Conservation (phyloP, 1,140 invertebrate genomes). For the Anoplolepis gracilipes region DNA sequence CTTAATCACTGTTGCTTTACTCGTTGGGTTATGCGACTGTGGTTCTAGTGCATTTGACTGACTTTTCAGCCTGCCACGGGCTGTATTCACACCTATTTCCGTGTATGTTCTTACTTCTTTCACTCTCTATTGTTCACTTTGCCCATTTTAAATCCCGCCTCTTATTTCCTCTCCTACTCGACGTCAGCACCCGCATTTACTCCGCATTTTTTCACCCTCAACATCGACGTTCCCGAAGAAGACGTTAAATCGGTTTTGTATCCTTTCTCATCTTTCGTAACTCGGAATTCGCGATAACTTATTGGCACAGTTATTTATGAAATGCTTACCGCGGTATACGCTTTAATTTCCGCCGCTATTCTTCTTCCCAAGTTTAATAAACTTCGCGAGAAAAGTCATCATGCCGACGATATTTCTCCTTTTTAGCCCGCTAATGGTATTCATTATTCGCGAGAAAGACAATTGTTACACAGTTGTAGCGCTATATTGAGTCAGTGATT, state of each 20-base stretch:
- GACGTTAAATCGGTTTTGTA: background rate
- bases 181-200: constrained; percentile 9
- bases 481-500: background rate
- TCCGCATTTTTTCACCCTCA: background rate
- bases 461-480: constrained; percentile 7
- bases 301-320: constrained; percentile 35
- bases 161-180: background rate
- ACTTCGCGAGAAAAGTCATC: constrained; percentile 13
- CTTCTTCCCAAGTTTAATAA: constrained; percentile 47
- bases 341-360: constrained; percentile 51
- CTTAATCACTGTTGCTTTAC: constrained; percentile 78
- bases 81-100: constrained; percentile 65
- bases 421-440: background rate
- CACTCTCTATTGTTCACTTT: constrained; percentile 16
- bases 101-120: constrained; percentile 58
- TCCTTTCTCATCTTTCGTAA: background rate
- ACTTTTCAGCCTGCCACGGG: constrained; percentile 55
- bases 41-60: constrained; percentile 75
- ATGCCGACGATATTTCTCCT: constrained; percentile 23
- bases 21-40: constrained; percentile 77
- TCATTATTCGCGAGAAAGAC: constrained; percentile 21
- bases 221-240: constrained; percentile 21
- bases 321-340: constrained; percentile 12
- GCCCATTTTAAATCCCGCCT: background rate
- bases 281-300: constrained; percentile 3